Evolutionary conservation across 1,140 invertebrate genomes (phyloP).

Genomic region (Drosophila virilis): DNA sequence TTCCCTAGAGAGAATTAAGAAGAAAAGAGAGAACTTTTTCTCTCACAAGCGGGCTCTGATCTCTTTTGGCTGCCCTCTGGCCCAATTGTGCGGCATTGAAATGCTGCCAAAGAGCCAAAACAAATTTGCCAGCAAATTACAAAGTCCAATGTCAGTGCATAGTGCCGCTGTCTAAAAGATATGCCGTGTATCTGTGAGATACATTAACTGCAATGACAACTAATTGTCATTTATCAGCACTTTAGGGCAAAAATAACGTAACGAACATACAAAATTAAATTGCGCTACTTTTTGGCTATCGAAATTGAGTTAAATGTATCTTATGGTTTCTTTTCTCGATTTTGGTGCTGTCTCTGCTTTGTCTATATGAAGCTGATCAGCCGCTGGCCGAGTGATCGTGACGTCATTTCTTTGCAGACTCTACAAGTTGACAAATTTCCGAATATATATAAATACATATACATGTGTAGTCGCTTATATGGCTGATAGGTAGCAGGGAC

Average conservation of each 20-base stretch:
- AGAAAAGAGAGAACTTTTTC: neutral
- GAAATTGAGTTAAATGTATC: constrained; percentile 57
- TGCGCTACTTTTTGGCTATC: constrained; percentile 27
- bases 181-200: constrained; percentile 48
- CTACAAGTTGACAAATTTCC: constrained; percentile 33
- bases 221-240: constrained; percentile 70
- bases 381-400: constrained; percentile 69
- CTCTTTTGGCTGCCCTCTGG: constrained; percentile 26
- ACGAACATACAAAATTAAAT: constrained; percentile 27
- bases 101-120: constrained; percentile 52
- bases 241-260: constrained; percentile 55
- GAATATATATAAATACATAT: constrained; percentile 20
- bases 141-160: constrained; percentile 75
- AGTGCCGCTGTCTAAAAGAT: constrained; percentile 50
- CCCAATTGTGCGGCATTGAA: constrained; percentile 61
- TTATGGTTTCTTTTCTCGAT: constrained; percentile 9
- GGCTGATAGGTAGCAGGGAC: constrained; percentile 35
- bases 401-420: constrained; percentile 49
- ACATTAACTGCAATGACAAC: constrained; percentile 36
- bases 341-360: constrained; percentile 35
- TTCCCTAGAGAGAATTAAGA: neutral
- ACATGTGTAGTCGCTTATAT: constrained; percentile 3
- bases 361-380: constrained; percentile 50
- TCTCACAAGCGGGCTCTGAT: neutral
- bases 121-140: constrained; percentile 31